Evolutionary conservation across 2,888 invertebrate species (phyloP), one percentile per base, ranked within the genome.

Genomic region (Rhagium mordax): DNA sequence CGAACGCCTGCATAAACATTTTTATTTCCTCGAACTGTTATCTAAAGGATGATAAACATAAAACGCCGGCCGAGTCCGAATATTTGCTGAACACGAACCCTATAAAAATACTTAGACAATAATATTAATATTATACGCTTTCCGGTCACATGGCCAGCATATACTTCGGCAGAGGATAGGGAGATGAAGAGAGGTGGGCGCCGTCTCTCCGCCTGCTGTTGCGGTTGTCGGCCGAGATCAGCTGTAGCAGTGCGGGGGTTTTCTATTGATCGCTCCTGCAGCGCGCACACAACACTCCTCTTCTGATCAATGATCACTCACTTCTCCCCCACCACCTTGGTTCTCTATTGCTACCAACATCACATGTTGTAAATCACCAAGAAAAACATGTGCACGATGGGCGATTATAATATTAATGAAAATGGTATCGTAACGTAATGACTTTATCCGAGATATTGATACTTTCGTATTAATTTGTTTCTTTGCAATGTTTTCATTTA

Each of bases 201-300:
- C 81, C 79, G 78, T 79, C 81, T 77, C 75, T 67, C 33, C 51
- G 74, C 72, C 79, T 74, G 78, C 78, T 78, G 79, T 81, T 80
- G 80, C 81, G 79, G 81, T 78, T 84, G 84, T 82, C 83, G 83
- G 82, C 83, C 83, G 86, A 85, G 85, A 86, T 86, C 86, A 86
- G 86, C 86, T 86, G 86, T 86, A 85, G 86, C 85, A 86, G 86
- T 86, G 86, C 86, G 86, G 85, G 85, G 84, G 84, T 85, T 82
- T 81, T 72, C 81, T 85, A 86, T 86, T 85, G 86, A 86, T 86
- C 85, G 84, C 68, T 66, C 69, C 76, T 76, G 76, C 78, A 74
- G 77, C 77, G 70, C 72, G 73, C 79, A 71, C 76, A 70, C 71
- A 68, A 70, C 76, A 74, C 82, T 82, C 83, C 79, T 80, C 82